Percentiles rank a stretch among this genome's conserved stretches.
Evolutionary conservation across 2,797 vertebrate genomes (phyloP).

Genomic region (Pantherophis alleghaniensis): DNA sequence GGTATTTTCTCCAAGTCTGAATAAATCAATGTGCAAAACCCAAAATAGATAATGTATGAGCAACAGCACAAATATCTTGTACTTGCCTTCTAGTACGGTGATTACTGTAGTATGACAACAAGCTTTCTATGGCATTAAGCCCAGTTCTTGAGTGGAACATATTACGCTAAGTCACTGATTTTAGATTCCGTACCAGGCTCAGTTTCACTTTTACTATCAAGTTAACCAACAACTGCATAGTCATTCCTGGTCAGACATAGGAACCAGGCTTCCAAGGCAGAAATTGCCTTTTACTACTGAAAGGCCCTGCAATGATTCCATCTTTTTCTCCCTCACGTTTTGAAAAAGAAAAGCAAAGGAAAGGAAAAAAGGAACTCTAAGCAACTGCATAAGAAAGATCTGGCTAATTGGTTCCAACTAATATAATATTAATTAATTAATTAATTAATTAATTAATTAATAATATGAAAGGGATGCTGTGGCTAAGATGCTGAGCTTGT

Average conservation of each 20-base stretch:
- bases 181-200: slow-evolving; percentile 21
- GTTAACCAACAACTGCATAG: not conserved
- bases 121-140: not conserved
- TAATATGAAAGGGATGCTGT: no score
- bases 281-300: not conserved
- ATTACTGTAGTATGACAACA: not conserved
- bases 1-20: not conserved
- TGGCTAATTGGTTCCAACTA: not conserved
- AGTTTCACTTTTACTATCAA: not conserved
- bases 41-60: not conserved
- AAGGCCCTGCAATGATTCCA: not conserved
- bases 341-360: not conserved
- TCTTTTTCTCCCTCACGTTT: not conserved
- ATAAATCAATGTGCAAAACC: fast-evolving
- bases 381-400: not conserved
- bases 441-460: no score
- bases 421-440: no score
- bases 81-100: fast-evolving
- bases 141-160: slow-evolving; percentile 15
- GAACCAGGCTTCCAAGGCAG: not conserved
- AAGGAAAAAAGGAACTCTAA: not conserved
- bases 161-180: slow-evolving; percentile 36
- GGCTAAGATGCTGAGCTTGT: no score
- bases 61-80: not conserved
- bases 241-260: not conserved